Conservation (phyloP, 2,113 vertebrate genomes). For the Alouatta palliata region DNA sequence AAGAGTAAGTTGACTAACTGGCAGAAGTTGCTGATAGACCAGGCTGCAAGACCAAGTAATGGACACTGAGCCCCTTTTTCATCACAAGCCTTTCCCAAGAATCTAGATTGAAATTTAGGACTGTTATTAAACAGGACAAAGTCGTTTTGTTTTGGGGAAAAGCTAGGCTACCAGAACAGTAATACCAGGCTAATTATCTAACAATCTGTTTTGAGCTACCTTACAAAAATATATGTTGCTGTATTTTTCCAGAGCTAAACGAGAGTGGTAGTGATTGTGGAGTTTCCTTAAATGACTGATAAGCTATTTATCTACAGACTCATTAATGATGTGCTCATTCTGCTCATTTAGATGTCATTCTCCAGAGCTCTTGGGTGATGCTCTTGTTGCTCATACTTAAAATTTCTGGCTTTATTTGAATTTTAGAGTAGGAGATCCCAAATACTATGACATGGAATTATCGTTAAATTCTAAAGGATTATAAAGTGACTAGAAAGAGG, state of each 20-base stretch:
- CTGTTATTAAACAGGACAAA: neutral
- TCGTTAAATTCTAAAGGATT: neutral
- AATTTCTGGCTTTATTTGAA: neutral
- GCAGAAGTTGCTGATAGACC: neutral
- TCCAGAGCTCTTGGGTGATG: neutral
- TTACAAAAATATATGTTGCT: neutral
- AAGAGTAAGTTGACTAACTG: neutral
- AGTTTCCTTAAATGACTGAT: neutral
- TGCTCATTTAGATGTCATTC: neutral
- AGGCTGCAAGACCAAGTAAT: neutral
- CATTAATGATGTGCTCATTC: neutral
- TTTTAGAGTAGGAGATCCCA: slow-evolving; percentile 14
- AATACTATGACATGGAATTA: neutral
- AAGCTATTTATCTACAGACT: neutral
- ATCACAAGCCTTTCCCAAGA: neutral
- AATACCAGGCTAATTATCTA: neutral
- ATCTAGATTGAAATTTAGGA: neutral
- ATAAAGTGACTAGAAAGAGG: neutral
- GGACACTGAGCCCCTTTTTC: rapidly evolving
- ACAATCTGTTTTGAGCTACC: neutral
- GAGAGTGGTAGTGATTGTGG: neutral
- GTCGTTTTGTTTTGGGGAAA: neutral
- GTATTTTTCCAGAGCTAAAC: neutral
- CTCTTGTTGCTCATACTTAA: neutral
- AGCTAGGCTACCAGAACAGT: neutral